These are phyloP conservation scores for Thryonomys swinderianus DNA, from an alignment of 2,113 vertebrate genomes.

Conservation along the genomic window DNA sequence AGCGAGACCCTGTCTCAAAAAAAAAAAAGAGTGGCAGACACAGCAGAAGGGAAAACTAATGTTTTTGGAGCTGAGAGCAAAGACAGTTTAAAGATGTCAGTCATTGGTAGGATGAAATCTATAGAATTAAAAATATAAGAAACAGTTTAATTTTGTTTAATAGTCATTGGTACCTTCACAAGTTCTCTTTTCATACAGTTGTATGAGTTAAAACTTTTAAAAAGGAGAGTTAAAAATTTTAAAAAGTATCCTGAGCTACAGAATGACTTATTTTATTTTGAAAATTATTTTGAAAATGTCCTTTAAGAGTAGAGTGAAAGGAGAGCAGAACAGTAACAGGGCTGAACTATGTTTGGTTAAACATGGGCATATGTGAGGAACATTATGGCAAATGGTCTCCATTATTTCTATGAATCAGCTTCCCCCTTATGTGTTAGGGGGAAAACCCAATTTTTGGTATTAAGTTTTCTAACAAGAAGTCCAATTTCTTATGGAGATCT, in stretches of 20 bases:
- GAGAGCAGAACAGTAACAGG: neutral
- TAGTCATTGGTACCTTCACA: neutral
- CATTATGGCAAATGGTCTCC: neutral
- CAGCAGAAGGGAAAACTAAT: neutral
- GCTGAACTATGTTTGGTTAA: neutral
- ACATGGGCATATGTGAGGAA: neutral
- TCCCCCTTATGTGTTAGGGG: neutral
- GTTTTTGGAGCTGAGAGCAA: neutral
- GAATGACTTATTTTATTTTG: neutral
- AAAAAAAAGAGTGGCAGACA: neutral
- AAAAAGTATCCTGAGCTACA: neutral
- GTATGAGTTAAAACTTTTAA: neutral
- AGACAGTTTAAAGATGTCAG: neutral
- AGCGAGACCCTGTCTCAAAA: too few relatives aligned
- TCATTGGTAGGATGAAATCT: neutral
- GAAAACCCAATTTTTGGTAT: neutral
- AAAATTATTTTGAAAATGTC: neutral
- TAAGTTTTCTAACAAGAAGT: neutral
- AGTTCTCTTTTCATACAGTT: neutral
- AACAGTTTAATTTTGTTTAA: neutral
- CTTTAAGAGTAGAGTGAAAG: neutral
- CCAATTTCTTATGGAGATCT: neutral
- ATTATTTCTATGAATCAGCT: slow-evolving; percentile 45
- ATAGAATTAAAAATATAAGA: slow-evolving; percentile 1
- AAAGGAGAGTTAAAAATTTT: neutral